Base-by-base conservation (phyloP, 2,888 invertebrate species). In the Ceraclea dissimilis region DNA sequence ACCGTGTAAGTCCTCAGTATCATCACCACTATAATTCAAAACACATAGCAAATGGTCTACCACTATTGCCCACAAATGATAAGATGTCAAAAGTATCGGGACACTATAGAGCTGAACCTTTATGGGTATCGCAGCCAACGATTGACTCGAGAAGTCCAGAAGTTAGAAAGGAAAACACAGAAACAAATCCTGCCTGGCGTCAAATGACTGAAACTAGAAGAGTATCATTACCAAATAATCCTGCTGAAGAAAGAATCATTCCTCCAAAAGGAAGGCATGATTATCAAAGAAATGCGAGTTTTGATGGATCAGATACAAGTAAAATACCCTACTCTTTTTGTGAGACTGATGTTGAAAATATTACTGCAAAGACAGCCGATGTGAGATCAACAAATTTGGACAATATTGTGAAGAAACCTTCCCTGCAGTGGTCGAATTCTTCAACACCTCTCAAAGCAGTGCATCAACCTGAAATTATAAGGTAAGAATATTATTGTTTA, bases 1-100 rank as follows among this genome's bases (percentile, higher is more conserved):
- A 31, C 17, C 11, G 13, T 13, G 20, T 22, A 16, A 26, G 2
- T 18, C 8, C 34, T 18, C 49, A 19, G 46, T 34, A 51, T 39
- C 51, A 8, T 13, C 39, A 39, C 13, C 68, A 71, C 2, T 72
- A 72, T 0, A 70, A 71, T 2, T 77, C 78, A 58, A 78, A 78
- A 62, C 65, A 78, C 1, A 68, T 73, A 58, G 64, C 77, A 5
- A 79, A 76, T 59, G 75, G 76, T 6, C 71, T 70, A 60, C 67
- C 76, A 4, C 66, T 65, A 1, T 60, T 66, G 2, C 71, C 71
- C 1, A 67, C 70, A 11, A 74, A 75, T 63, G 70, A 73, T 61
- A 72, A 71, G 60, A 68, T 70, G 2, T 66, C 64, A 51, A 67
- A 68, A n/a, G 31, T 68, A 11, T 66, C 67, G 1, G 70, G 70